phyloP scores from a whole-genome alignment of 2,113 vertebrate species.

The Prochilodus magdalenae region DNA sequence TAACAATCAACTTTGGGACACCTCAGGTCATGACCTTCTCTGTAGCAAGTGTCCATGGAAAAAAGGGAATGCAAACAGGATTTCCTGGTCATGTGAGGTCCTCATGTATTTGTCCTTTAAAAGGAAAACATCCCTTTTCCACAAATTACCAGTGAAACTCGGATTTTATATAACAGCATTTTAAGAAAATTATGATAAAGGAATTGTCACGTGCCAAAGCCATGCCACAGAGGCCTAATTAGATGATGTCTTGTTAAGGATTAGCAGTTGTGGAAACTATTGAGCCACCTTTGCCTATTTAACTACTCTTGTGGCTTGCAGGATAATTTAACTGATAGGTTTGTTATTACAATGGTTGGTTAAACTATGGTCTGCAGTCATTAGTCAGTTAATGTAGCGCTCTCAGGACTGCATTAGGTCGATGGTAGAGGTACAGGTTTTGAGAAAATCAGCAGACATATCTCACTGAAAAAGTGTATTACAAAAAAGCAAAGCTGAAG shows the following conservation, averaged over 20 bases:
- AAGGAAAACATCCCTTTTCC: no score
- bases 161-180: no score
- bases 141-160: no score
- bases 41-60: no score
- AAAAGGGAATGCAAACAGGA: no score
- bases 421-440: neutral
- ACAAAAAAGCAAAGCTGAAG: neutral
- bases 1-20: no score
- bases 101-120: no score
- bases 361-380: neutral
- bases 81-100: no score
- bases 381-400: neutral
- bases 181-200: no score
- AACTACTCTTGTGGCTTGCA: neutral
- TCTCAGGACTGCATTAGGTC: neutral
- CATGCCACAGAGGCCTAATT: no score
- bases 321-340: neutral
- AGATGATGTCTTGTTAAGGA: neutral
- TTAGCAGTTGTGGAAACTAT: neutral
- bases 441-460: neutral
- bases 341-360: neutral
- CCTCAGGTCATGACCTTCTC: no score
- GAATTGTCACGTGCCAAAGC: no score
- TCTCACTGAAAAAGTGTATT: neutral
- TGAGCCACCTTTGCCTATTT: neutral